phyloP scores from a whole-genome alignment of 2,113 vertebrate genomes.

The Callopanchax toddi region DNA sequence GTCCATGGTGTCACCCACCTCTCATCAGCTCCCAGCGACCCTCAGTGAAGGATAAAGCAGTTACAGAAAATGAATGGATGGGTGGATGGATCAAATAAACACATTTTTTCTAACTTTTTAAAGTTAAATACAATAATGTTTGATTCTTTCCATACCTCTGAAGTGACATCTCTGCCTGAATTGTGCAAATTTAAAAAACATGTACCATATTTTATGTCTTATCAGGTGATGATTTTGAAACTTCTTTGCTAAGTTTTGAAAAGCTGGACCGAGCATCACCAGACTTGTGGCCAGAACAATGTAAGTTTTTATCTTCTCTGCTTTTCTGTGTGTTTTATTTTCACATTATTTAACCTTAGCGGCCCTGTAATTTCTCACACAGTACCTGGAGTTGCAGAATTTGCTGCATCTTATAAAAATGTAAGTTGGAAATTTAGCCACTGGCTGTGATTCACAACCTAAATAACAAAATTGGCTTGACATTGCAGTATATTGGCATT shows the following conservation, averaged over 20 bases:
- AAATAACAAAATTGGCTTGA: conserved; percentile 7
- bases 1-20: too few species aligned
- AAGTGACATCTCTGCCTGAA: neutral
- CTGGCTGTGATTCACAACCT: conserved; percentile 19
- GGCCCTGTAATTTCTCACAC: conserved; percentile 33
- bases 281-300: conserved; percentile 95
- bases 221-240: conserved; percentile 89
- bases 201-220: conserved; percentile 13
- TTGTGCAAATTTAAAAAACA: too few species aligned
- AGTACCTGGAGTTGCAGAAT: conserved; percentile 99
- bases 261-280: conserved; percentile 96
- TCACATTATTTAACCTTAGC: conserved; percentile 17
- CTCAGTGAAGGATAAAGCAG: too few species aligned
- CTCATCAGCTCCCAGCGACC: too few species aligned
- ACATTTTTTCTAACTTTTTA: too few species aligned
- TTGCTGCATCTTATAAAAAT: conserved; percentile 97
- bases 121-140: neutral
- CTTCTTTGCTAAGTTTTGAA: conserved; percentile 95
- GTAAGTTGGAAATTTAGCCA: conserved; percentile 80
- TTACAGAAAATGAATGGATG: too few species aligned
- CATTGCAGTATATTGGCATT: neutral
- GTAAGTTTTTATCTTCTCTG: conserved; percentile 78
- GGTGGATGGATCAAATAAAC: too few species aligned
- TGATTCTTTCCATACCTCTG: neutral
- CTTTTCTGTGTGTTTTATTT: neutral